phyloP scores from a whole-genome alignment of 1,140 invertebrate species.

The Pteromalus puparum region DNA sequence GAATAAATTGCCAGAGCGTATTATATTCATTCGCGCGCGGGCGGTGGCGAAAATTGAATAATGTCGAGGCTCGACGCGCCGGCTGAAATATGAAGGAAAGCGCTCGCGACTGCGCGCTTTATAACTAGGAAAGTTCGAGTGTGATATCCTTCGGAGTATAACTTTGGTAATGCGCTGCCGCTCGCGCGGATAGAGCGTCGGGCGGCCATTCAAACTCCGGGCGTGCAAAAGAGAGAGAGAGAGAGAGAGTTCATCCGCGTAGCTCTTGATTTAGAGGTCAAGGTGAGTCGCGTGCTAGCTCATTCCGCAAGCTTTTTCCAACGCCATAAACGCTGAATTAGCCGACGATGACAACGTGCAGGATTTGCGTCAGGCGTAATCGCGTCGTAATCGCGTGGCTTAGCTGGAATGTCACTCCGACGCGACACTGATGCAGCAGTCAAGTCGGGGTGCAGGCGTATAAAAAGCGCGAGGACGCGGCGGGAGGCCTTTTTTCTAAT shows the following conservation, averaged over 20 bases:
- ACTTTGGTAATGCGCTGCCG: background rate
- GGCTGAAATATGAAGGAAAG: constrained; percentile 33
- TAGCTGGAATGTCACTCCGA: background rate
- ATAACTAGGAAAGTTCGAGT: constrained; percentile 32
- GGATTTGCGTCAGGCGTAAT: background rate
- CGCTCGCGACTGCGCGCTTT: background rate
- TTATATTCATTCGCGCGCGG: background rate
- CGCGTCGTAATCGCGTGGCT: background rate
- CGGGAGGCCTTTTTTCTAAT: constrained; percentile 21
- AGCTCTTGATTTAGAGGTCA: constrained; percentile 40
- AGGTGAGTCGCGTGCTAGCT: constrained; percentile 22
- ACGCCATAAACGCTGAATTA: no score
- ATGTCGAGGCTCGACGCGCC: background rate
- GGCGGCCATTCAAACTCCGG: constrained; percentile 1
- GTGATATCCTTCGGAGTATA: background rate
- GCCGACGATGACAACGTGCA: no score
- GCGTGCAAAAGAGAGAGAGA: background rate
- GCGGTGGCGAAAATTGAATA: constrained; percentile 21
- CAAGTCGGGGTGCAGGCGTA: no score
- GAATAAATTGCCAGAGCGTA: background rate
- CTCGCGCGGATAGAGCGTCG: background rate
- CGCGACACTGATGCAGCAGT: background rate
- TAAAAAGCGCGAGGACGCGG: no score
- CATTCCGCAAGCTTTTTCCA: no score
- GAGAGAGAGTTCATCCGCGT: background rate